phyloP scores from a whole-genome alignment of 2,888 invertebrate genomes.

The Saturnia pavonia region DNA sequence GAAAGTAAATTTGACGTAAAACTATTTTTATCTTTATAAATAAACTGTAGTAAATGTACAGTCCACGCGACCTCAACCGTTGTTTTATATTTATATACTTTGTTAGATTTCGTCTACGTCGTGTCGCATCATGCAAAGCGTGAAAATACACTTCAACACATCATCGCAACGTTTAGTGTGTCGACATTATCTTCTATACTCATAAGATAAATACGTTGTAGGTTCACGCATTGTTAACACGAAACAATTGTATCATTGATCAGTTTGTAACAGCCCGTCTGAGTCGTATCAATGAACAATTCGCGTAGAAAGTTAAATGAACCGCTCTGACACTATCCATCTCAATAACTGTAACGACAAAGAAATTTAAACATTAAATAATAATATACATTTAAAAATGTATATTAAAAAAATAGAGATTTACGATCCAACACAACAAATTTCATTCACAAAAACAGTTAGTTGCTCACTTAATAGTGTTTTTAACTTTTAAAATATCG shows the following conservation, averaged over 20 bases:
- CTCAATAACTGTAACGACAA: constrained; percentile 21
- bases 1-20: no score
- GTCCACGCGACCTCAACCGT: neutral
- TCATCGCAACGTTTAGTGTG: constrained; percentile 27
- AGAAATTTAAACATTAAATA: neutral
- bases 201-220: constrained; percentile 34
- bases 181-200: constrained; percentile 43
- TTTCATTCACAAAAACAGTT: no score
- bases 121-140: neutral
- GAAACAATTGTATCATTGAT: constrained; percentile 35
- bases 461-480: no score
- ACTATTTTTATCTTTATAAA: neutral
- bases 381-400: no score
- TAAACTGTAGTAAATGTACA: neutral
- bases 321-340: constrained; percentile 25
- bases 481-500: no score
- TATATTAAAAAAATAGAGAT: no score
- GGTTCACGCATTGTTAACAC: constrained; percentile 32
- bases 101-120: neutral
- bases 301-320: constrained; percentile 52
- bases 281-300: constrained; percentile 23
- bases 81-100: neutral
- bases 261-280: constrained; percentile 21
- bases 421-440: no score
- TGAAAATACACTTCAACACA: constrained; percentile 17